Percentiles rank a stretch among this genome's conserved stretches.
phyloP scores from a whole-genome alignment of 2,797 vertebrate genomes.

The Saxicola maurus region DNA sequence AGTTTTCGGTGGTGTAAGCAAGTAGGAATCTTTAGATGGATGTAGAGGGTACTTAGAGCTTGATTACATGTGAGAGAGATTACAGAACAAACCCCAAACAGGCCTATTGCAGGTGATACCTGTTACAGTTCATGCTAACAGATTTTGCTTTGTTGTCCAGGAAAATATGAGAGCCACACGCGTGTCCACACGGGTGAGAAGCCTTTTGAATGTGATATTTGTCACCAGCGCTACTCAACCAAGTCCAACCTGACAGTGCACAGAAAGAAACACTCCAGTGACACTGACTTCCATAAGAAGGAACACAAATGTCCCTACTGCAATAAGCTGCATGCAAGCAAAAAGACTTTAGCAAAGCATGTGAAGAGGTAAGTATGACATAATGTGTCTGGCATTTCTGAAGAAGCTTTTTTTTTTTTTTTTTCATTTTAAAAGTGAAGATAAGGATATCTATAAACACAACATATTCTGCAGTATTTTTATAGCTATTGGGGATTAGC shows the following conservation, averaged over 20 bases:
- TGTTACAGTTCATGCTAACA: neutral
- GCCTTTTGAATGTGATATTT: slow-evolving; percentile 95
- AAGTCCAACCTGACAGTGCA: slow-evolving; percentile 97
- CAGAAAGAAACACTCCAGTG: slow-evolving; percentile 88
- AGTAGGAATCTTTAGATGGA: neutral
- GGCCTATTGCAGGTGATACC: neutral
- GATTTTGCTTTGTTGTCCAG: slow-evolving; percentile 59
- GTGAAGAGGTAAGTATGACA: slow-evolving; percentile 83
- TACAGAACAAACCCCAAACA: neutral
- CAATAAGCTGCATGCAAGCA: slow-evolving; percentile 94
- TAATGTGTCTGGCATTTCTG: neutral
- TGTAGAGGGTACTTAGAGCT: neutral
- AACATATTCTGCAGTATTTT: neutral
- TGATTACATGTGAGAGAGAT: neutral
- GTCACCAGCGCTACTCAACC: slow-evolving; percentile 94
- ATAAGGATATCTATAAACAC: neutral
- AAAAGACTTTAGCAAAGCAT: slow-evolving; percentile 92
- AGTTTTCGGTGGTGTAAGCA: neutral
- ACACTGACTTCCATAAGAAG: slow-evolving; percentile 87
- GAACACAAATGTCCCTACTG: slow-evolving; percentile 96
- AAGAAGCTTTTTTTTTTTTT: neutral
- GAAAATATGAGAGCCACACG: slow-evolving; percentile 95
- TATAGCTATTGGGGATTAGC: neutral
- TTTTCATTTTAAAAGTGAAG: neutral
- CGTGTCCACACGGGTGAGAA: slow-evolving; percentile 97